A percentile compares a stretch with the other conserved stretches of the same genome.
These are phyloP conservation scores for Intellagama lesueurii DNA, from an alignment of 2,797 vertebrate species.

Conservation along the genomic window DNA sequence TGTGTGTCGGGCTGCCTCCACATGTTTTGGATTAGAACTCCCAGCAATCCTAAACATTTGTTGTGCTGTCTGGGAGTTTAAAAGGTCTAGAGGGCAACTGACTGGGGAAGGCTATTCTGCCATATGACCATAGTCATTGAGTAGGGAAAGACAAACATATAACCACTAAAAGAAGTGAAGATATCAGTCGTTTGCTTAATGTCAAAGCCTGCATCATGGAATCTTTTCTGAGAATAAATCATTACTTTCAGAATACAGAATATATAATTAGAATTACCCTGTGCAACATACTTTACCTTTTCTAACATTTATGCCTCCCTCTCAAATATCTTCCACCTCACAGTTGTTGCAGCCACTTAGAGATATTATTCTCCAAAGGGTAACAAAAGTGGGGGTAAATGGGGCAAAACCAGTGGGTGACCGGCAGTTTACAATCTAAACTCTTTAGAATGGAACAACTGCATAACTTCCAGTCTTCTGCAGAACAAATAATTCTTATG, in stretches of 20 bases:
- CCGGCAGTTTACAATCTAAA: not conserved
- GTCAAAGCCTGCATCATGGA: not conserved
- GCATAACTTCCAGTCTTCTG: not conserved
- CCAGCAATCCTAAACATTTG: no score
- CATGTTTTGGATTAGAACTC: no score
- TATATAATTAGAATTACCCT: not conserved
- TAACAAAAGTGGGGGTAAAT: not conserved
- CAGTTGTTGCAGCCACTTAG: no score
- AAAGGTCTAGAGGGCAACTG: no score
- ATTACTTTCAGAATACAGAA: not conserved
- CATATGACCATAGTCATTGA: no score
- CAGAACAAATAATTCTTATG: not conserved
- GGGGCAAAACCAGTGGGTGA: not conserved
- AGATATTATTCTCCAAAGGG: not conserved
- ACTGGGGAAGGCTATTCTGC: no score
- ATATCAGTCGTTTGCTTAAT: not conserved
- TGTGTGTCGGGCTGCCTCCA: no score
- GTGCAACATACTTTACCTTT: no score
- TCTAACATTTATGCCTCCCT: not conserved
- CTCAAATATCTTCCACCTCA: not conserved
- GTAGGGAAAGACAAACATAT: no score
- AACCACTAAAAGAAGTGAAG: not conserved
- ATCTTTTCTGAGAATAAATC: not conserved
- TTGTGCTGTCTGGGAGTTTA: no score
- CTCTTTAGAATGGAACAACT: not conserved